Conservation (phyloP, 2,888 invertebrate species). For the Leptopilina syphax region DNA sequence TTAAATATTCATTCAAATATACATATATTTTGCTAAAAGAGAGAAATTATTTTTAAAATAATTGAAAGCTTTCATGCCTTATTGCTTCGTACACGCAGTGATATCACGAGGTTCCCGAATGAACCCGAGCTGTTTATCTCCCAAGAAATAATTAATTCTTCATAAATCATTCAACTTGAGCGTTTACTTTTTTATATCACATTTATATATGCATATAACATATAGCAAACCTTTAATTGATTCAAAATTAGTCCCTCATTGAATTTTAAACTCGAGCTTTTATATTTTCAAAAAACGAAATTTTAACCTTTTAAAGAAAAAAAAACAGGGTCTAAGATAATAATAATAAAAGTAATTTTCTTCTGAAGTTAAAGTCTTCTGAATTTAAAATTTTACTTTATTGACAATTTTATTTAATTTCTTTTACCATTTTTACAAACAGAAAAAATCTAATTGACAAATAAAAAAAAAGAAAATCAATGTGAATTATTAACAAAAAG, state of each 20-base stretch:
- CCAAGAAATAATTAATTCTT: constrained; percentile 52
- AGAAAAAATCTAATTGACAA: too few relatives aligned
- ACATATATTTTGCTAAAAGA: background rate
- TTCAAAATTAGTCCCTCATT: background rate
- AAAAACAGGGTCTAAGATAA: too few relatives aligned
- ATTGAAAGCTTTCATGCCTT: constrained; percentile 31
- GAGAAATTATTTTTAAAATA: constrained; percentile 35
- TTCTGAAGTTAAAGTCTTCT: too few relatives aligned
- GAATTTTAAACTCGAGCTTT: background rate
- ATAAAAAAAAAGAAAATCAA: background rate
- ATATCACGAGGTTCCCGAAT: constrained; percentile 31
- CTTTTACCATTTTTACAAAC: too few relatives aligned
- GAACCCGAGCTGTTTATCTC: constrained; percentile 39
- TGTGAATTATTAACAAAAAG: too few relatives aligned
- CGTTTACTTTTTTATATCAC: background rate
- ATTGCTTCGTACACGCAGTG: constrained; percentile 9
- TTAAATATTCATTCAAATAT: constrained; percentile 21
- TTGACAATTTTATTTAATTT: too few relatives aligned
- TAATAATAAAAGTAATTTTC: too few relatives aligned
- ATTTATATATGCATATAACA: background rate
- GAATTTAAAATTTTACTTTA: background rate
- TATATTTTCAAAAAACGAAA: background rate
- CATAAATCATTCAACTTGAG: constrained; percentile 44
- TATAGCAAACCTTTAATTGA: constrained; percentile 19
- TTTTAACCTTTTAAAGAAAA: too few relatives aligned